Conservation (phyloP, 2,888 invertebrate species). For the Catonia carolina region DNA sequence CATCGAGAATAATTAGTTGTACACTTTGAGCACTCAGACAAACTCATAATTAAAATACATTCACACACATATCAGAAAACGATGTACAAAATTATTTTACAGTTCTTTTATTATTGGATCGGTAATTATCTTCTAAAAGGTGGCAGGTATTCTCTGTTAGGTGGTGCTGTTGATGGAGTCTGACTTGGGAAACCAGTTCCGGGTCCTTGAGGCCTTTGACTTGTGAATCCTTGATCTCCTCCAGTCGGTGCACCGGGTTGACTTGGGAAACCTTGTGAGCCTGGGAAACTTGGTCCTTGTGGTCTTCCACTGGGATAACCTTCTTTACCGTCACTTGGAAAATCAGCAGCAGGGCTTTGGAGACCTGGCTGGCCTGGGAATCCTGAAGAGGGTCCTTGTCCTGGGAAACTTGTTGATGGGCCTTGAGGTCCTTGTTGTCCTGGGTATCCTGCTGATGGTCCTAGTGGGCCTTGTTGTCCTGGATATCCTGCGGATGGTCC, state of each 20-base stretch:
- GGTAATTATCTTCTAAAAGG: conserved; percentile 44
- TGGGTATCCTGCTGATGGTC: conserved; percentile 27
- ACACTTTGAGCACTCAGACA: too few species aligned
- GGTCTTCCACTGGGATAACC: conserved; percentile 37
- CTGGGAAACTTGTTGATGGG: conserved; percentile 28
- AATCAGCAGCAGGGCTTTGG: conserved; percentile 28
- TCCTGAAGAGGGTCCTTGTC: conserved; percentile 37
- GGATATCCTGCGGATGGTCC: conserved; percentile 32
- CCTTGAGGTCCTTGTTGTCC: conserved; percentile 28
- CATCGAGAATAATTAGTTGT: too few species aligned
- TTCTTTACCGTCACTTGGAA: conserved; percentile 23
- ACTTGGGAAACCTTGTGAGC: conserved; percentile 11
- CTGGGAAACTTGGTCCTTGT: conserved; percentile 19
- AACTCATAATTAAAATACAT: too few species aligned
- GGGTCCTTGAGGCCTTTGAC: conserved; percentile 35
- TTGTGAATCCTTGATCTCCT: conserved; percentile 38
- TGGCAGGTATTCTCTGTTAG: conserved; percentile 68
- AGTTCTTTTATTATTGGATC: too few species aligned
- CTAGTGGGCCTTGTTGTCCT: conserved; percentile 32
- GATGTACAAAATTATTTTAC: background rate
- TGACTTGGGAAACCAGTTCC: conserved; percentile 38
- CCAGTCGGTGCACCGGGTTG: conserved; percentile 33
- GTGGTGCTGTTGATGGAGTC: conserved; percentile 36
- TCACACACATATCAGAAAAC: too few species aligned
- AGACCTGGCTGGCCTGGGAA: conserved; percentile 34